Evolutionary conservation across 2,113 vertebrate genomes (phyloP), one percentile per base, ranked within the genome.

Genomic region (Grammomys surdaster): DNA sequence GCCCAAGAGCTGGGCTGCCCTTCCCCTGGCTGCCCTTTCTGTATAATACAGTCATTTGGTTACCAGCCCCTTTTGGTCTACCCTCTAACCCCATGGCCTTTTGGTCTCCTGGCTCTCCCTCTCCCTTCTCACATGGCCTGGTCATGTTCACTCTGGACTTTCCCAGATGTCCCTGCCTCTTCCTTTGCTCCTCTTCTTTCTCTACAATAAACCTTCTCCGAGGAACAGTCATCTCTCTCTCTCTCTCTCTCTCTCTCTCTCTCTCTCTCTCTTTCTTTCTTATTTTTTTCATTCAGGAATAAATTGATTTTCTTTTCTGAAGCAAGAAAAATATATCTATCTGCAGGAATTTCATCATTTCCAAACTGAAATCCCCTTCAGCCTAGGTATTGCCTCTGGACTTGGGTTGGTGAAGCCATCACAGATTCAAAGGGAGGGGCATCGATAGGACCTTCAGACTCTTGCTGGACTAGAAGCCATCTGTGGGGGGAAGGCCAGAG

Each of bases 401-500:
- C 2, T 0, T 22, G 14, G 4, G 17, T 17, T 40, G 24, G 36
- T 22, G 17, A 73, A 9, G 10, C 19, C n/a, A 31, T 33, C 13
- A 69, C n/a, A 40, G 54, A 91, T 93, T 26, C 72, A 56, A 91
- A 93, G 88, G 69, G 69, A 93, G 36, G 20, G 72, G 20, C 46
- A n/a, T 67, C 8, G 20, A 9, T 8, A 40, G 12, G n/a, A 3
- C n/a, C 85, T 84, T 67, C 48, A 14, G 48, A 60, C 33, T 90
- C 85, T 93, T 7, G 5, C 0, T 56, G 69, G 24, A 54, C 54
- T 89, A 5, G 60, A 96, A 93, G 26, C 63, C 77, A 80, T 56
- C 73, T 22, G 7, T 31, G 11, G 9, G 7, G 31, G 48, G 16
- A 20, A 78, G 14, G 56, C 33, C 58, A 88, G 84, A 54, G 48